Evolutionary conservation across 2,888 invertebrate species (phyloP), one percentile per base, ranked within the genome.

Genomic region (Melipona bicolor): DNA sequence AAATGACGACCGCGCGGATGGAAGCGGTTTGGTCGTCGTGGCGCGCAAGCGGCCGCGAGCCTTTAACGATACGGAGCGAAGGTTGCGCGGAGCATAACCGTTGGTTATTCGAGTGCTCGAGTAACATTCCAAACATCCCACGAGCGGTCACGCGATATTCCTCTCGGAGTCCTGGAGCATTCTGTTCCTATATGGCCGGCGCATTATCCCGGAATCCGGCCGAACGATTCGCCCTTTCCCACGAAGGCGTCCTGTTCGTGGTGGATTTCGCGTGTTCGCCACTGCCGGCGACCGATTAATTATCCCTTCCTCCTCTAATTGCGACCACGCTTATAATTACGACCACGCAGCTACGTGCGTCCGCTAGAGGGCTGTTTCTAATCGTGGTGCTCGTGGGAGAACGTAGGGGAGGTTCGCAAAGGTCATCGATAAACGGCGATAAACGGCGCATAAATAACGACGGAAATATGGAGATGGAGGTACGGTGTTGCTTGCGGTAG

Each of bases 221-320:
- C 85, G 82, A 89, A 87, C 89, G 87, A 80, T 87, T 87, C 88
- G 86, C 79, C 88, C 89, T 89, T 87, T 89, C 89, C 86, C 86
- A 89, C 90, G 90, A 83, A 84, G 1, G 81, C 72, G 76, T 83
- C 86, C 86, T 89, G 87, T 87, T 87, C 91, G 84, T 79, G 64
- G 78, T 59, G 72, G 81, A 88, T 91, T 91, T 90, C 84, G 90
- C 91, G 89, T 90, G 91, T 81, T 87, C 88, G 87, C 90, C 88
- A 89, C 86, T 90, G 90, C 88, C 80, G 83, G 77, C 79, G 85
- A 83, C 88, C 92, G 91, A 92, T 93, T 93, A 93, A 93, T 92
- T 90, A 91, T 88, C 84, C 81, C 85, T 74, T 80, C 72, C 36
- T n/a, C 52, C 9, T 87, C 88, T 92, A 91, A 92, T 92, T 90